phyloP scores from a whole-genome alignment of 2,113 vertebrate genomes.

The Pantherophis guttatus region DNA sequence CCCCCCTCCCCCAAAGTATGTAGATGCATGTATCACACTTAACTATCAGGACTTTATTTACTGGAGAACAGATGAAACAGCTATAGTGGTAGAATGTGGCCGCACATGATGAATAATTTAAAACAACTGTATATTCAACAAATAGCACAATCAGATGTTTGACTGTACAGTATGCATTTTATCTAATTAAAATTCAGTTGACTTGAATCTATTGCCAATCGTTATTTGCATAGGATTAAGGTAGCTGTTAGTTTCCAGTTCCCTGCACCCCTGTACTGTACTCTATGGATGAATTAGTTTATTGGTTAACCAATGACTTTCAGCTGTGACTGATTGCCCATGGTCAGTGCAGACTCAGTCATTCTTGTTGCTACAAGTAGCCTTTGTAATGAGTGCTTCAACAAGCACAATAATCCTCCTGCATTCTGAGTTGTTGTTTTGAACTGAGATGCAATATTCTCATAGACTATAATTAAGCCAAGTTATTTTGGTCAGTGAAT shows the following conservation, averaged over 20 bases:
- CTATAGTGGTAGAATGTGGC: not conserved
- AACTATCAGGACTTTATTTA: not conserved
- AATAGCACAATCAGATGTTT: not conserved
- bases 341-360: not conserved
- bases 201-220: not conserved
- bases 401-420: not conserved
- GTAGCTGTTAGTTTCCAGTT: not conserved
- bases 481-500: not conserved
- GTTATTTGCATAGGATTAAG: not conserved
- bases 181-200: not conserved
- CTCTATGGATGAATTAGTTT: not conserved
- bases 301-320: not conserved
- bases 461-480: not conserved
- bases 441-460: not conserved
- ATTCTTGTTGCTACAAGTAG: not conserved
- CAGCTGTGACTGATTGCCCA: not conserved
- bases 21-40: not conserved
- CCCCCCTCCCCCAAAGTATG: not conserved
- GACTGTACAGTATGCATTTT: not conserved
- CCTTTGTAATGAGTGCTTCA: not conserved
- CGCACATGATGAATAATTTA: not conserved
- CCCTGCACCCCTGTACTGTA: not conserved
- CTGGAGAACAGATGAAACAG: not conserved
- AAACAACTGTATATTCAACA: not conserved
- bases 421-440: not conserved